A percentile compares a stretch with the other conserved stretches of the same genome.
Conservation (phyloP, 2,113 vertebrate species). For the Cichladusa arquata region DNA sequence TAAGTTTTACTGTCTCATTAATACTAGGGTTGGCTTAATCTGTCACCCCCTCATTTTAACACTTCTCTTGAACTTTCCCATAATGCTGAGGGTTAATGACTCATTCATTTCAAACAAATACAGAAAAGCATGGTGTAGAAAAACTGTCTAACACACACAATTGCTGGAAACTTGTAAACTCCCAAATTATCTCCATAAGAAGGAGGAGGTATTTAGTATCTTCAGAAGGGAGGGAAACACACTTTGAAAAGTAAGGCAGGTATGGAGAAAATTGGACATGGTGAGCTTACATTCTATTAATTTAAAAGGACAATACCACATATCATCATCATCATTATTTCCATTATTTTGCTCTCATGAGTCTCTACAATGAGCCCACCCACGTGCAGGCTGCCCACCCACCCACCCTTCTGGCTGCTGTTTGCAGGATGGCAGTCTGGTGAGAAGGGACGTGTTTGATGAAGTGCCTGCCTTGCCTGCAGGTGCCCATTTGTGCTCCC, state of each 20-base stretch:
- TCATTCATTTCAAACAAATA: neutral
- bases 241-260: neutral
- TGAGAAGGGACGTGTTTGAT: neutral
- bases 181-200: neutral
- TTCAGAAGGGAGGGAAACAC: neutral
- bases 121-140: neutral
- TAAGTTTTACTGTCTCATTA: neutral
- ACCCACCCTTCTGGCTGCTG: neutral
- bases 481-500: neutral
- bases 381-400: neutral
- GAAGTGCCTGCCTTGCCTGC: neutral
- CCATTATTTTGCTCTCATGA: neutral
- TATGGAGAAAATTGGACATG: neutral
- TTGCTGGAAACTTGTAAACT: neutral
- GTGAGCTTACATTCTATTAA: neutral
- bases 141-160: neutral
- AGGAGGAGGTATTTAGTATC: neutral
- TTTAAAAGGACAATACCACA: neutral
- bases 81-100: neutral
- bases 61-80: neutral
- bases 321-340: neutral
- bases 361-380: neutral
- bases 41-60: neutral
- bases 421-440: neutral
- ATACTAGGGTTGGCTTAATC: neutral